Base-by-base conservation (phyloP, 2,888 invertebrate genomes). In the Cephus rjabovi region DNA sequence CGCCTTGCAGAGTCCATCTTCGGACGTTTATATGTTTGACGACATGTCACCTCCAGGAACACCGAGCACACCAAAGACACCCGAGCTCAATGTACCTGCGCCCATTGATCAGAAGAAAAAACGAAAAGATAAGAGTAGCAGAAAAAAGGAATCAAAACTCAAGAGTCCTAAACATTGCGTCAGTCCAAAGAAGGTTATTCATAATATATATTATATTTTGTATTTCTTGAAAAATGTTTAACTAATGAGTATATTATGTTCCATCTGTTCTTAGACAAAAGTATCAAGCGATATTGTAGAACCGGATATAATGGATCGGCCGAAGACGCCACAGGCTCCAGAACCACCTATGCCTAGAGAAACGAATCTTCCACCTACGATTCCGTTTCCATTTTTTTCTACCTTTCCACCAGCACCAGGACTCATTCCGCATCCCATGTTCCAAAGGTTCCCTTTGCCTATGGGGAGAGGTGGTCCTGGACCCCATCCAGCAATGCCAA, bases 361-460 rank as follows among this genome's bases (percentile, higher is more conserved):
- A 76, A 80, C 87, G 92, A 94, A 69, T 93, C 93, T 92, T 92
- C 94, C 84, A 85, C 93, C 88, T 90, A 92, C 85, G 87, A 92
- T 89, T 90, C 93, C 88, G 79, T 93, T 91, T 71, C 92, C 92
- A 3, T 92, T 92, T 80, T 91, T 91, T 31, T 88, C 92, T 37
- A 83, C 89, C 12, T 90, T 90, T 73, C 87, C 90, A 35, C 81
- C 89, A 40, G 94, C 94, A 0, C 94, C 95, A 23, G 95, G 95
- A 56, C 92, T 95, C 74, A 95, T 95, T 87, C 95, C 95, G 6
- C 94, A 94, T 86, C 93, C 94, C 37, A 91, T 94, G 71, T 92
- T 92, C 78, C 86, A 91, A 11, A 88, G 92, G 76, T 92, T 93
- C 82, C 91, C 92, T 1, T 86, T 92, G 76, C 89, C 92, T 3